Base-by-base conservation (phyloP, 2,888 invertebrate species). In the Podotricha telesiphe region DNA sequence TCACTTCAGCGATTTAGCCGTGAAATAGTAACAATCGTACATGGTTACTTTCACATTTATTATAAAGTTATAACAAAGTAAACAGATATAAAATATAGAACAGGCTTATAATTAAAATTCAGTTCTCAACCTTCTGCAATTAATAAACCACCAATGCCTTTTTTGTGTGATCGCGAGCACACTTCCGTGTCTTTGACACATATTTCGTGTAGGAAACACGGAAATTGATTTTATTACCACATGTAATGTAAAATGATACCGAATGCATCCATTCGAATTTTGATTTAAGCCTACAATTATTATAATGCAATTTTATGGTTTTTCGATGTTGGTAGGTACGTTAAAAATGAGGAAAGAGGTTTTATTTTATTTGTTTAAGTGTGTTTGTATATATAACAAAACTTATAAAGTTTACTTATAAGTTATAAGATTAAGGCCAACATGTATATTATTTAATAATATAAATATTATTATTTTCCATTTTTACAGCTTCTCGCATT, bases 181-280 rank as follows among this genome's bases (percentile, higher is more conserved):
- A 37, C 11, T 55, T 37, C 55, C 55, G 55, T 55, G 37, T 55
- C 4, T 34, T 37, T 55, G 55, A 55, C 34, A 53, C 17, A 53
- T 28, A 51, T 22, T 51, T 55, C 17, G 34, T 37, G 55, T 55
- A 37, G 17, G 17, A 55, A 55, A 37, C 34, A 19, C 34, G 28
- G 28, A 28, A n/a, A 34, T 37, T 6, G 10, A 34, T 53, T 5
- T 55, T n/a, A 17, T 34, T 55, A 55, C 17, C 55, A 55, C 34
- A 55, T 48, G n/a, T 55, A 34, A 55, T 34, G 17, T 34, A 1
- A 34, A 34, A 17, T 53, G 7, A n/a, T 53, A 53, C n/a, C 7
- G 2, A 7, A n/a, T n/a, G n/a, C 20, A 51, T n/a, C 51, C 51
- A 28, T 7, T 28, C 22, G 2, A 28, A 2, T 51, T 15, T 51